Evolutionary conservation across 1,140 invertebrate genomes (phyloP).

Genomic region (Bilobella aurantiaca): DNA sequence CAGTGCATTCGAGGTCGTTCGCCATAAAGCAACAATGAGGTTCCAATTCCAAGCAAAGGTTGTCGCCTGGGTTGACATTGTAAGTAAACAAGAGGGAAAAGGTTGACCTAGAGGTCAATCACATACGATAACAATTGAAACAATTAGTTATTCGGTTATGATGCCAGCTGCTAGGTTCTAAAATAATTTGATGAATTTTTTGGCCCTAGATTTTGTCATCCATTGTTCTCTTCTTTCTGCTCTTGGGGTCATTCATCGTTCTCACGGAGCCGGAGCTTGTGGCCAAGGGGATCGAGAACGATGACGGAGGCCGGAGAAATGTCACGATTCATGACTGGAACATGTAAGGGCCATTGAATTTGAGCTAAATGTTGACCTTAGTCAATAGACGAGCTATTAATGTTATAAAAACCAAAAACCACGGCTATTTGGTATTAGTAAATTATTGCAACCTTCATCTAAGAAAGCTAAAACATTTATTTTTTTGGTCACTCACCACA

Average conservation of each 20-base stretch:
- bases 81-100: conserved; percentile 20
- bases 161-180: too few relatives aligned
- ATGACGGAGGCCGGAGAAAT: background rate
- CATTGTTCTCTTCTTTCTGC: background rate
- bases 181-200: background rate
- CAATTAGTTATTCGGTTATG: too few relatives aligned
- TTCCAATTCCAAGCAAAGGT: conserved; percentile 21
- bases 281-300: background rate
- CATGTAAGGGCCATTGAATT: background rate
- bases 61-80: conserved; percentile 24
- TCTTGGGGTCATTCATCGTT: background rate
- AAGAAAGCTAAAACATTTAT: too few relatives aligned
- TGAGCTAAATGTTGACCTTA: too few relatives aligned
- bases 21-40: background rate
- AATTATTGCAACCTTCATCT: too few relatives aligned
- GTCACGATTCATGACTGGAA: background rate
- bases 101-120: too few relatives aligned
- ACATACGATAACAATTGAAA: too few relatives aligned
- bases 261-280: background rate
- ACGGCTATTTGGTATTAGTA: too few relatives aligned
- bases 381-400: too few relatives aligned
- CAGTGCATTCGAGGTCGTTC: background rate
- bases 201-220: conserved; percentile 1
- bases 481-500: too few relatives aligned
- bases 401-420: too few relatives aligned